A percentile compares a stretch with the other conserved stretches of the same genome.
These are phyloP conservation scores for Palaemon carinicauda DNA, from an alignment of 1,140 invertebrate genomes.

Conservation along the genomic window DNA sequence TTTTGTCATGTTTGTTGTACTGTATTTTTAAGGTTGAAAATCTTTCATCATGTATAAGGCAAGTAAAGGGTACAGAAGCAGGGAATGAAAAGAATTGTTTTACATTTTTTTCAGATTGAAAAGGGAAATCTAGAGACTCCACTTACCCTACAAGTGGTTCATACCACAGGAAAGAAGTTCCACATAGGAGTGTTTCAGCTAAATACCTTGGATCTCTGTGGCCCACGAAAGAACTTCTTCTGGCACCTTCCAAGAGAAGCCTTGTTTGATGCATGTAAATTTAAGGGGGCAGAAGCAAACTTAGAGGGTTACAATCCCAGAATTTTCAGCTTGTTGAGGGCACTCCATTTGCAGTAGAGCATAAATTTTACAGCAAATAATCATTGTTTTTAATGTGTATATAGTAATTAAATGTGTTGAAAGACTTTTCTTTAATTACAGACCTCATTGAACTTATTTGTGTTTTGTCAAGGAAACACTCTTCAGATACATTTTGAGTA, in stretches of 20 bases:
- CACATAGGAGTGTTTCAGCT: conserved; percentile 37
- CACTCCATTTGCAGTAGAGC: background rate
- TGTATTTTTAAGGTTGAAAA: too few species aligned
- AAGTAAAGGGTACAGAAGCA: background rate
- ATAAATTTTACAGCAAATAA: too few species aligned
- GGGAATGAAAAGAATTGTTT: background rate
- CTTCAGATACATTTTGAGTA: too few species aligned
- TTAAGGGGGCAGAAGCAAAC: background rate
- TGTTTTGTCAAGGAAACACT: too few species aligned
- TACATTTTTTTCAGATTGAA: background rate
- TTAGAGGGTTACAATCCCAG: conserved; percentile 23
- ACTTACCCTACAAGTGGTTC: conserved; percentile 24
- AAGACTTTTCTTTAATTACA: too few species aligned
- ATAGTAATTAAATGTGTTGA: too few species aligned
- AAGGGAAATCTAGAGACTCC: background rate
- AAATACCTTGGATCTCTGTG: conserved; percentile 20
- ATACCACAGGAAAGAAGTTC: background rate
- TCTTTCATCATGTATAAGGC: background rate
- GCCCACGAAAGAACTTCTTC: conserved; percentile 4
- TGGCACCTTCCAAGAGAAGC: conserved; percentile 7
- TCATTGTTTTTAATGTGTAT: too few species aligned
- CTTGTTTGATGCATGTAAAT: background rate
- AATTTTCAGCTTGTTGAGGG: conserved; percentile 17
- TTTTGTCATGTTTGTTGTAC: too few species aligned
- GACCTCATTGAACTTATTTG: too few species aligned